Evolutionary conservation across 2,888 invertebrate genomes (phyloP).

Genomic region (Dendrolimus houi): DNA sequence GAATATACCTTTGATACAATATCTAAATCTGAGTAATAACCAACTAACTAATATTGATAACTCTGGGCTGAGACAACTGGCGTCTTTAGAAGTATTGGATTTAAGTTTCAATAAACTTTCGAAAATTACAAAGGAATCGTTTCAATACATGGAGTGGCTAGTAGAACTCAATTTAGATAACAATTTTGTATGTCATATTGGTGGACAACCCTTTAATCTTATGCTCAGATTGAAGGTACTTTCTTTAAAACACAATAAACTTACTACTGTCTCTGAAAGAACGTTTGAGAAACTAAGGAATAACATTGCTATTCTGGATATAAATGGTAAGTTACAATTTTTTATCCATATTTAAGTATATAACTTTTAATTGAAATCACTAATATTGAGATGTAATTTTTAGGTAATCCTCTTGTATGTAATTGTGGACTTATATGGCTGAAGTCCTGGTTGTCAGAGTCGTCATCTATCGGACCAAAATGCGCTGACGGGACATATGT

Average conservation of each 20-base stretch:
- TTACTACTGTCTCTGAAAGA: conserved; percentile 83
- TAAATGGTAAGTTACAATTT: conserved; percentile 80
- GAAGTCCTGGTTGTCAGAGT: conserved; percentile 87
- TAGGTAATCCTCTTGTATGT: conserved; percentile 90
- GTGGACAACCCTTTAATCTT: conserved; percentile 86
- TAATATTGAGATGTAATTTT: conserved; percentile 15
- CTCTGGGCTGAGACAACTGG: conserved; percentile 82
- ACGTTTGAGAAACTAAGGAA: conserved; percentile 85
- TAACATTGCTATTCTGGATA: conserved; percentile 88
- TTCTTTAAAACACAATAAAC: conserved; percentile 85
- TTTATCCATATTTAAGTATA: background rate
- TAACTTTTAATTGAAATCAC: no score
- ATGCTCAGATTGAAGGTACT: conserved; percentile 90
- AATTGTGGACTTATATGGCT: conserved; percentile 90
- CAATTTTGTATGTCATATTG: conserved; percentile 87
- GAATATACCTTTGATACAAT: conserved; percentile 85
- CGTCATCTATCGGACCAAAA: conserved; percentile 83
- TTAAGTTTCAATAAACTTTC: conserved; percentile 86
- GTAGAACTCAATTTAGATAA: conserved; percentile 91
- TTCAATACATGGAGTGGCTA: conserved; percentile 88
- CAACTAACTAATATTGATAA: conserved; percentile 84
- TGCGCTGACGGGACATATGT: conserved; percentile 87
- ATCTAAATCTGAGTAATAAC: conserved; percentile 90
- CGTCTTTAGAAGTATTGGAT: conserved; percentile 90
- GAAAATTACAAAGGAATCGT: conserved; percentile 81